Evolutionary conservation across 2,797 vertebrate genomes (phyloP).

Genomic region (Apodemus agrarius): DNA sequence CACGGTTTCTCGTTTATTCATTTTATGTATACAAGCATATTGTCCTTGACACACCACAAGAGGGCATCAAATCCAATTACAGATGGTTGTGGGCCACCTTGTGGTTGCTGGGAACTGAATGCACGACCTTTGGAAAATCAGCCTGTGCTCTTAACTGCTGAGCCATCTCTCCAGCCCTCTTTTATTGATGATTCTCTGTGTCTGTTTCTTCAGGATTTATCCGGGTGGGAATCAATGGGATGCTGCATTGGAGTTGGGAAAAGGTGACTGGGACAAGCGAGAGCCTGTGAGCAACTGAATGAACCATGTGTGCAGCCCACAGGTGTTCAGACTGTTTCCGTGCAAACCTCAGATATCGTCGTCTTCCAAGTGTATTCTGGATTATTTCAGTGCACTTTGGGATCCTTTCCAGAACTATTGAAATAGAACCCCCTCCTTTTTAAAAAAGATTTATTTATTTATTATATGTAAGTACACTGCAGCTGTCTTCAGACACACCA

Average conservation of each 20-base stretch:
- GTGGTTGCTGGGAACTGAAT: too few species aligned
- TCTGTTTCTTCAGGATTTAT: background rate
- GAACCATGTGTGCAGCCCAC: background rate
- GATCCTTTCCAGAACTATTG: background rate
- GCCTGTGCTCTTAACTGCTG: too few species aligned
- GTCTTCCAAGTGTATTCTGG: constrained; percentile 9
- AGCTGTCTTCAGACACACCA: too few species aligned
- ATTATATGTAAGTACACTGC: too few species aligned
- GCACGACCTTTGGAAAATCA: too few species aligned
- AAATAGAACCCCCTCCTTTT: background rate
- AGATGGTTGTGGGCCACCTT: too few species aligned
- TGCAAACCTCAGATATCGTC: background rate
- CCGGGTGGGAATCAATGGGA: background rate
- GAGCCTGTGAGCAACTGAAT: background rate
- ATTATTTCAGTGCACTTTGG: background rate
- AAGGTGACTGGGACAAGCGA: background rate
- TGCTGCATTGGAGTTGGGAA: background rate
- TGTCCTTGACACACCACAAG: too few species aligned
- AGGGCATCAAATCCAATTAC: too few species aligned
- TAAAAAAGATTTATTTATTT: too few species aligned
- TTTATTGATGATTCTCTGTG: background rate
- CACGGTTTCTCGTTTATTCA: background rate
- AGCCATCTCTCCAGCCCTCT: too few species aligned
- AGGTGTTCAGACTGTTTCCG: background rate
- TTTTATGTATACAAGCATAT: too few species aligned